Evolutionary conservation across 2,888 invertebrate species (phyloP), one percentile per base, ranked within the genome.

Genomic region (Archips crataeganus): DNA sequence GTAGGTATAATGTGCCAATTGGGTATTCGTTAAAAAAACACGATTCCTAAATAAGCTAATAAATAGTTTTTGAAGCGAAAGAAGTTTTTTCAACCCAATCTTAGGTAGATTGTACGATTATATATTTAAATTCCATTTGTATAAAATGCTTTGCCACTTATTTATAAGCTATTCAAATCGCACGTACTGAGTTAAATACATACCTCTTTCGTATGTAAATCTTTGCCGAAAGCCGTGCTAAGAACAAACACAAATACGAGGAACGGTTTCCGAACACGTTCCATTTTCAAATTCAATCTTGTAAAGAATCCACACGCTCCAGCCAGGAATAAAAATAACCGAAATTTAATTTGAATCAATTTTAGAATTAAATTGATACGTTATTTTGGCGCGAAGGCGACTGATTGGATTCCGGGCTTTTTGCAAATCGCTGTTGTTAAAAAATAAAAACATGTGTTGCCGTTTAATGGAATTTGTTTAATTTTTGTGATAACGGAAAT

Each of bases 171-270:
- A 32, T 57, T 57, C 11, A 57, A 57, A 57, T 57, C 32, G 23
- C 54, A 23, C 32, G 11, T n/a, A n/a, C 11, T 10, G 13, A 32
- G 49, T 69, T 49, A 57, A 67, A 67, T 8, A 49, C 81, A 65
- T 75, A 85, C 85, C 78, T 80, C 77, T 80, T 84, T 84, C 4
- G 72, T 5, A 74, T 84, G 81, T 59, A 81, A 75, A 72, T 83
- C 77, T 70, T 83, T 83, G 23, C 79, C 65, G 23, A 66, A 67
- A 42, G 78, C 42, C 54, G 54, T 47, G 42, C 42, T 57, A 13
- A 67, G 66, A 32, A 39, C 23, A 42, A 67, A 42, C 42, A 57
- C 39, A 57, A 57, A 57, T 36, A 67, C 42, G 23, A 67, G n/a
- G 36, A 51, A n/a, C 9, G 36, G 23, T 5, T 54, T 57, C 15